Evolutionary conservation across 2,113 vertebrate genomes (phyloP), one percentile per base, ranked within the genome.

Genomic region (Pedionomus torquatus): DNA sequence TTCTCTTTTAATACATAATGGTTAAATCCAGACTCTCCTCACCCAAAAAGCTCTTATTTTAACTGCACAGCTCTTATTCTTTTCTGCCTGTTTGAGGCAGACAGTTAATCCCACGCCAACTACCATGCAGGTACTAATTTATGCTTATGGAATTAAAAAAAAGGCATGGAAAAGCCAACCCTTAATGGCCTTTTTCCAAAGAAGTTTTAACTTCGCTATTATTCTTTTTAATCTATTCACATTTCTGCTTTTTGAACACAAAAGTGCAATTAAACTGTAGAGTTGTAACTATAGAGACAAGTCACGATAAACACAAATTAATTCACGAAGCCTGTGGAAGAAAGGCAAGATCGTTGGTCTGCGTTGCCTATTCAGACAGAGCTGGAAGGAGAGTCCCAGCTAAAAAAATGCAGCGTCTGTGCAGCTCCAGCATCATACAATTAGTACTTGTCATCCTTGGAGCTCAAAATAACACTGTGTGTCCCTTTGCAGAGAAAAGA

Each of bases 201-300:
- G 65, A 87, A 78, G 46, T 15, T 86, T 41, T 16, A 77, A 75
- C 20, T 70, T 57, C 9, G 55, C 5, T 7, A 5, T 6, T 30
- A 46, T 17, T 54, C 37, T 43, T 76, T 86, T 72, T 74, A 17
- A 60, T 78, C 77, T 87, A 71, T 64, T 87, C 21, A 3, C 89
- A 95, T 48, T 95, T 92, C 80, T 79, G 39, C 57, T 79, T 94
- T 95, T 68, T 79, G 52, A 93, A 87, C 65, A 82, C 21, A 66
- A 46, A 84, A 68, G 49, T 30, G 75, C 9, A 3, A 65, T 52
- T 85, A 60, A 95, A 93, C 46, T n/a, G 26, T 25, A 76, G 81
- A 91, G 65, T 71, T 91, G 87, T 93, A 94, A 68, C 95, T 95
- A 94, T 83, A 95, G 95, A 97, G 87, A 96, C 96, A 93, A 93